Evolutionary conservation across 2,888 invertebrate genomes (phyloP).

Genomic region (Rhyacophila evoluta): DNA sequence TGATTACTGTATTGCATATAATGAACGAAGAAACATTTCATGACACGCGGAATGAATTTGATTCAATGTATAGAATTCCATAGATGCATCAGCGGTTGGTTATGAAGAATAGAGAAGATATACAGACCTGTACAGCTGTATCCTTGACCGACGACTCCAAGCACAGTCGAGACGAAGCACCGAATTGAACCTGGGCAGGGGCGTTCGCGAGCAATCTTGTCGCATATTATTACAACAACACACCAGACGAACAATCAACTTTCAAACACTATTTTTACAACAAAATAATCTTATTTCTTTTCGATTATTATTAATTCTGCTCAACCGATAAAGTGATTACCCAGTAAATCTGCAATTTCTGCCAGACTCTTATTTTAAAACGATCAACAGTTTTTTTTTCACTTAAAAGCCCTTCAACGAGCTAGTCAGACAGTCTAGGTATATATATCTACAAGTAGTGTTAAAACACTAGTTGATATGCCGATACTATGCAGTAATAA

Average conservation of each 20-base stretch:
- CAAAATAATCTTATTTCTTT: no score
- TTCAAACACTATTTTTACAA: no score
- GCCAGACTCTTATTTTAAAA: no score
- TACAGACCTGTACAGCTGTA: neutral
- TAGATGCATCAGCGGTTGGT: no score
- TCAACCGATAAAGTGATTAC: no score
- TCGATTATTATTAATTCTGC: no score
- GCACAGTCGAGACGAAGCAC: conserved; percentile 13
- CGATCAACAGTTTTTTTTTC: conserved; percentile 1
- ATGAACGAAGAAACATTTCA: no score
- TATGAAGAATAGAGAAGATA: no score
- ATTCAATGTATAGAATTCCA: no score
- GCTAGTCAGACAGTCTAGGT: neutral
- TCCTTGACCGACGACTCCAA: conserved; percentile 14
- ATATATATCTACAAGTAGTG: conserved; percentile 13
- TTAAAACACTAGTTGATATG: conserved; percentile 10
- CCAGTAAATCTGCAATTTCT: no score
- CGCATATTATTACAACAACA: conserved; percentile 17
- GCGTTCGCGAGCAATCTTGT: conserved; percentile 24
- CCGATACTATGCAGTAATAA: neutral
- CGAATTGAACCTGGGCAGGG: neutral
- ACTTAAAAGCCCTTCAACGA: neutral
- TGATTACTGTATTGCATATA: no score
- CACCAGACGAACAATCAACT: conserved; percentile 1
- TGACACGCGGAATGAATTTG: no score